These are phyloP conservation scores for Tipula helvola DNA, from an alignment of 2,888 invertebrate genomes.

Conservation along the genomic window DNA sequence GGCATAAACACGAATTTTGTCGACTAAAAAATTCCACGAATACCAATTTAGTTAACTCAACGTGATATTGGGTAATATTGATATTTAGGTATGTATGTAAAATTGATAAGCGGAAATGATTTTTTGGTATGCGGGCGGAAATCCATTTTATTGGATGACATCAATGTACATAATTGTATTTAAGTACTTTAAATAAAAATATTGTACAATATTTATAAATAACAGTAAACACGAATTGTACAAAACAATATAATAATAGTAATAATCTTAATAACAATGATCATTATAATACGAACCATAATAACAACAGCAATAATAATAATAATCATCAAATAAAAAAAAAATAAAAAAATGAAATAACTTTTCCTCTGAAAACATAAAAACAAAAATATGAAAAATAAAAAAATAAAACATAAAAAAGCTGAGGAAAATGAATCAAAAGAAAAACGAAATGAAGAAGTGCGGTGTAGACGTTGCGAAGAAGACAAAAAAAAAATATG, in stretches of 20 bases:
- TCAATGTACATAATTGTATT: not conserved
- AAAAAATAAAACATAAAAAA: not conserved
- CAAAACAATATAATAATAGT: not conserved
- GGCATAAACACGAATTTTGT: not conserved
- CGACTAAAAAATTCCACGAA: too few species aligned
- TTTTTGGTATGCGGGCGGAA: not conserved
- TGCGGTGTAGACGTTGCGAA: not conserved
- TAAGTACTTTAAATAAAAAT: not conserved
- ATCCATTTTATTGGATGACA: not conserved
- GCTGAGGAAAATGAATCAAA: not conserved
- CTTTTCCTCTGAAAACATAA: not conserved
- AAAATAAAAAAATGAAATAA: not conserved
- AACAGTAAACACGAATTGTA: not conserved
- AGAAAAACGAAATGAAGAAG: not conserved
- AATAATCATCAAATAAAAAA: not conserved
- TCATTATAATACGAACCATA: not conserved
- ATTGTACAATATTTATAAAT: not conserved
- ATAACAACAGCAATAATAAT: not conserved
- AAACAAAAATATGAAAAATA: not conserved
- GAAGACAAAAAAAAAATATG: not conserved
- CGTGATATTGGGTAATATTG: not conserved
- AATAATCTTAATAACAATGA: not conserved
- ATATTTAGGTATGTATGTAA: not conserved
- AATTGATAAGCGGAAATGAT: not conserved
- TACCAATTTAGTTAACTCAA: not conserved